These are phyloP conservation scores for Calliphora vicina DNA, from an alignment of 1,140 invertebrate species.

Conservation along the genomic window DNA sequence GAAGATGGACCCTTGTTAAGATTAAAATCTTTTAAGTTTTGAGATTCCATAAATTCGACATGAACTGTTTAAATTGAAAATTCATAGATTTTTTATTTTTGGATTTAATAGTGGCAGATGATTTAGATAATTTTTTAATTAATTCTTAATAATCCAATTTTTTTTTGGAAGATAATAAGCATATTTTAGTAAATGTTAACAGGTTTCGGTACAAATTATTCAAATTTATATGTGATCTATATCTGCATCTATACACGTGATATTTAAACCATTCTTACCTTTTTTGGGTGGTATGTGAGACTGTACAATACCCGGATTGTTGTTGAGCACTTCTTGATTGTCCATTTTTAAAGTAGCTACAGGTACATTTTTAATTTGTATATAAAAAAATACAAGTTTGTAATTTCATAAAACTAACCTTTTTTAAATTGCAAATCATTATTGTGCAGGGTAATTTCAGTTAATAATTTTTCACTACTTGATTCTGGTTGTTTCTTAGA, in stretches of 20 bases:
- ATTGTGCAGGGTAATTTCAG: background rate
- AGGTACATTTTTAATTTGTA: too few species aligned
- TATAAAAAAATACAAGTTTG: background rate
- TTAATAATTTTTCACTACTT: background rate
- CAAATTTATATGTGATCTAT: too few species aligned
- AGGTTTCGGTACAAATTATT: too few species aligned
- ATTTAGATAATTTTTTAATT: too few species aligned
- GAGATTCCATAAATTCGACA: conserved; percentile 9
- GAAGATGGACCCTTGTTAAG: background rate
- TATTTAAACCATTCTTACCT: background rate
- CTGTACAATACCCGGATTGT: background rate
- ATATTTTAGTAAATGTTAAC: too few species aligned
- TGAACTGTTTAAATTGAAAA: conserved; percentile 3
- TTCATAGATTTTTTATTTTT: too few species aligned
- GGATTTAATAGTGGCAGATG: too few species aligned
- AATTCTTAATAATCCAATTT: too few species aligned
- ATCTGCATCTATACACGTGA: too few species aligned
- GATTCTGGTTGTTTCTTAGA: background rate
- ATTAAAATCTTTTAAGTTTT: conserved; percentile 1
- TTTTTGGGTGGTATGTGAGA: background rate
- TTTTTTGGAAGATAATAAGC: too few species aligned
- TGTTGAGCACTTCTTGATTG: background rate
- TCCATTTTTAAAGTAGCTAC: background rate
- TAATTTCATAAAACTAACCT: background rate
- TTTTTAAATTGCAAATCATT: background rate